Evolutionary conservation across 2,888 invertebrate species (phyloP).

Genomic region (Pristionchus fissidentatus): DNA sequence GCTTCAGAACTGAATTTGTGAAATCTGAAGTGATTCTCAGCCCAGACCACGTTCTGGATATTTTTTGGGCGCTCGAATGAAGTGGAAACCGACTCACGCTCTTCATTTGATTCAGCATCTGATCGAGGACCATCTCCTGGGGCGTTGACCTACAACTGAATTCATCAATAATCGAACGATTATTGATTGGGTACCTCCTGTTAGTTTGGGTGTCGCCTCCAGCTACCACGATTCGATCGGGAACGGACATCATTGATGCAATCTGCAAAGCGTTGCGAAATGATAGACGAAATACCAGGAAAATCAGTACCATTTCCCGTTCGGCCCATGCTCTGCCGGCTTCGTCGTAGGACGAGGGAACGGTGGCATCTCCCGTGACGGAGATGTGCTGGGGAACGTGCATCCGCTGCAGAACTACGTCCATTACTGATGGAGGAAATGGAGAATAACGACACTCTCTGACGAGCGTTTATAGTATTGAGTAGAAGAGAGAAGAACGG

Average conservation of each 20-base stretch:
- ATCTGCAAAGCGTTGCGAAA: conserved; percentile 29
- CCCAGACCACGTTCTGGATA: too few relatives aligned
- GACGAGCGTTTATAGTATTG: too few relatives aligned
- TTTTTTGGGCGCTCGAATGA: too few relatives aligned
- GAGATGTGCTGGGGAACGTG: conserved; percentile 63
- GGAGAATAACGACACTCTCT: neutral
- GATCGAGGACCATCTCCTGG: conserved; percentile 46
- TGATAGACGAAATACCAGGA: neutral
- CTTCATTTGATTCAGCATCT: conserved; percentile 41
- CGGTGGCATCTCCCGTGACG: conserved; percentile 53
- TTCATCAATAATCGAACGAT: neutral
- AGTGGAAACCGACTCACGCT: neutral
- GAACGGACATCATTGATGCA: conserved; percentile 57
- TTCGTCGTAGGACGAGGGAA: conserved; percentile 11
- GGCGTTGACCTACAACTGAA: conserved; percentile 45
- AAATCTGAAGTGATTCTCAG: too few relatives aligned
- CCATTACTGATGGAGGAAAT: neutral
- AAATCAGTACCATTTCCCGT: conserved; percentile 17
- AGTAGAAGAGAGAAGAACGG: neutral
- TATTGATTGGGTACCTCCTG: neutral
- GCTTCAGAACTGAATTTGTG: too few relatives aligned
- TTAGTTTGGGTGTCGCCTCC: conserved; percentile 50
- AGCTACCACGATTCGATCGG: conserved; percentile 62
- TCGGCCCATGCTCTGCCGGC: conserved; percentile 38
- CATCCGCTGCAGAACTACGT: conserved; percentile 50